phyloP scores from a whole-genome alignment of 2,888 invertebrate genomes.

The Drosophila ezoana region DNA sequence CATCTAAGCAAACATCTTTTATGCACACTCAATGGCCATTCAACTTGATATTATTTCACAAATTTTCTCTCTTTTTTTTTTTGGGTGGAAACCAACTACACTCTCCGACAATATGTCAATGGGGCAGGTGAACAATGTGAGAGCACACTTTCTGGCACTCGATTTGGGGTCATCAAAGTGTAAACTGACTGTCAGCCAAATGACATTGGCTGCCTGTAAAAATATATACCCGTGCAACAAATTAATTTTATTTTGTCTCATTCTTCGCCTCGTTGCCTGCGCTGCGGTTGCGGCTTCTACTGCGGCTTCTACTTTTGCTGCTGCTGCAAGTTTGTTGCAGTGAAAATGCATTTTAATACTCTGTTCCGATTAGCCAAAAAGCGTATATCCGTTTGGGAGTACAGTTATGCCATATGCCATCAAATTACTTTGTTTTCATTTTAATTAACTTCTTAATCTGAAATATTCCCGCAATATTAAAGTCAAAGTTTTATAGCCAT shows the following conservation, averaged over 20 bases:
- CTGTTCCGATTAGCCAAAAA: too few relatives aligned
- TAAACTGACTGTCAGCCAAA: conserved; percentile 17
- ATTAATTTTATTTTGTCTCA: conserved; percentile 56
- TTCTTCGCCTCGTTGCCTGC: conserved; percentile 25
- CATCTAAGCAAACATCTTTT: conserved; percentile 68
- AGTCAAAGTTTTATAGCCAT: too few relatives aligned
- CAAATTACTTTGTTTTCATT: too few relatives aligned
- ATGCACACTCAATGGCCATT: conserved; percentile 64
- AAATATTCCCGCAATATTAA: too few relatives aligned
- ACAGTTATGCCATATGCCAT: too few relatives aligned
- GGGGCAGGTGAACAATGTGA: conserved; percentile 24
- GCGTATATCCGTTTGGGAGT: too few relatives aligned
- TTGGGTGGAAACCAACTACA: background rate
- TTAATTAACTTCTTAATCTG: too few relatives aligned
- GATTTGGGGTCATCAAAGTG: conserved; percentile 56
- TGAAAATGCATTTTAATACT: conserved; percentile 23
- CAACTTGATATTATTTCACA: conserved; percentile 66
- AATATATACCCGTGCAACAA: conserved; percentile 31
- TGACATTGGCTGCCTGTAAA: conserved; percentile 12
- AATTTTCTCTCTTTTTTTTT: conserved; percentile 29
- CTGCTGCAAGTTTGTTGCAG: conserved; percentile 10
- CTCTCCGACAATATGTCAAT: conserved; percentile 29
- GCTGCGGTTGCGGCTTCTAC: background rate
- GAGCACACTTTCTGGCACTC: conserved; percentile 38
- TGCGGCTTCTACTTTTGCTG: background rate